These are phyloP conservation scores for Raja brachyura DNA, from an alignment of 2,113 vertebrate genomes.

Conservation along the genomic window DNA sequence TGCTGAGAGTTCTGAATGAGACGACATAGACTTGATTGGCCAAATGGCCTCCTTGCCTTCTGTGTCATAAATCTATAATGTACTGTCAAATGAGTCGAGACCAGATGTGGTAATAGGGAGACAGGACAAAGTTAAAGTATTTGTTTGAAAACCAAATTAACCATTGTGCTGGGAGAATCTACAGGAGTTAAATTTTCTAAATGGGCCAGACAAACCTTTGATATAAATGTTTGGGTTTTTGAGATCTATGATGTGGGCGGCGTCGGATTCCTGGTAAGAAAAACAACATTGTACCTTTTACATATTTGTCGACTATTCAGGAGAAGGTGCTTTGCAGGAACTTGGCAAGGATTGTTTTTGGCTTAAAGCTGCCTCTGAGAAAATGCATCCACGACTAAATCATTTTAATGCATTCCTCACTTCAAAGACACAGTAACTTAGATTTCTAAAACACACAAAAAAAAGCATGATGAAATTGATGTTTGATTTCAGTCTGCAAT, in stretches of 20 bases:
- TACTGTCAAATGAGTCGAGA: neutral
- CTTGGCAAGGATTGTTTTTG: neutral
- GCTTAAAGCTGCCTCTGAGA: neutral
- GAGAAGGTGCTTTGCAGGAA: neutral
- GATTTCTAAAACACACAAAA: neutral
- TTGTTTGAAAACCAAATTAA: neutral
- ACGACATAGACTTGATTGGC: too few relatives aligned
- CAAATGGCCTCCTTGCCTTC: too few relatives aligned
- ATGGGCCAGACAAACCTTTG: neutral
- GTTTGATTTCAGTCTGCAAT: neutral
- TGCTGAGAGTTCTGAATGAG: too few relatives aligned
- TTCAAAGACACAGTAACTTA: neutral
- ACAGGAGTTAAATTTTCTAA: neutral
- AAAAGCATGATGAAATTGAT: neutral
- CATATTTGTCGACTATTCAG: neutral
- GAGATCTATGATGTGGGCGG: neutral
- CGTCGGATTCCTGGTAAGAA: neutral
- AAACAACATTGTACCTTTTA: neutral
- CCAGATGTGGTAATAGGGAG: neutral
- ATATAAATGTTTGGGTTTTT: neutral
- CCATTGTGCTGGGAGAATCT: neutral
- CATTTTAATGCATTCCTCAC: neutral
- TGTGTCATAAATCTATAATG: too few relatives aligned
- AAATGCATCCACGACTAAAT: neutral
- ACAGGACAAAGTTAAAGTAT: neutral